Evolutionary conservation across 2,113 vertebrate genomes (phyloP).

Genomic region (Cyrtonyx montezumae): DNA sequence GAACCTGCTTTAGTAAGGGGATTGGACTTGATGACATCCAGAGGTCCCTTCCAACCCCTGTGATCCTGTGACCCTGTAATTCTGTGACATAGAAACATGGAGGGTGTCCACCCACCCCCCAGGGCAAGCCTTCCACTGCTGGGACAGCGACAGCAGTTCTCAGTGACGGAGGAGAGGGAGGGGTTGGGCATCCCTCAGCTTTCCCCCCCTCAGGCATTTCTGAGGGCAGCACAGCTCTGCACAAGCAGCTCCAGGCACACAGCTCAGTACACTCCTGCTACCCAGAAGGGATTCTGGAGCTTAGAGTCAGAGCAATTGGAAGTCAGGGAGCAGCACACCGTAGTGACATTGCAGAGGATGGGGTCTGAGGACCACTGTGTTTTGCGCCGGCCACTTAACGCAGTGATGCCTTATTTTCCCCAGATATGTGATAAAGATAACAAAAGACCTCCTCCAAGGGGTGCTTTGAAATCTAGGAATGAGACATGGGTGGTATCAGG

Average conservation of each 20-base stretch:
- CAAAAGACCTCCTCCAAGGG: not conserved
- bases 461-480: not conserved
- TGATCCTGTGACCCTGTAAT: too few species aligned
- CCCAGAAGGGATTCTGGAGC: not conserved
- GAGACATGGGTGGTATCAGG: not conserved
- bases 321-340: not conserved
- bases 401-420: not conserved
- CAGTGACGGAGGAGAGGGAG: not conserved
- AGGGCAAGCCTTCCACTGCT: not conserved
- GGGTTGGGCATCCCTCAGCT: not conserved
- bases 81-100: not conserved
- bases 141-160: not conserved
- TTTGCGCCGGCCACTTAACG: not conserved
- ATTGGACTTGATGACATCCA: too few species aligned
- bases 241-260: not conserved
- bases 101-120: not conserved
- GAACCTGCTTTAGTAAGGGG: too few species aligned
- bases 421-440: not conserved
- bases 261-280: fast-evolving
- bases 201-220: not conserved
- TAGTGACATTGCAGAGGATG: fast-evolving
- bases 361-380: not conserved
- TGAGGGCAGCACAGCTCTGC: not conserved
- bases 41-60: too few species aligned
- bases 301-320: not conserved